Evolutionary conservation across 2,797 vertebrate species (phyloP).

Genomic region (Astyanax mexicanus): DNA sequence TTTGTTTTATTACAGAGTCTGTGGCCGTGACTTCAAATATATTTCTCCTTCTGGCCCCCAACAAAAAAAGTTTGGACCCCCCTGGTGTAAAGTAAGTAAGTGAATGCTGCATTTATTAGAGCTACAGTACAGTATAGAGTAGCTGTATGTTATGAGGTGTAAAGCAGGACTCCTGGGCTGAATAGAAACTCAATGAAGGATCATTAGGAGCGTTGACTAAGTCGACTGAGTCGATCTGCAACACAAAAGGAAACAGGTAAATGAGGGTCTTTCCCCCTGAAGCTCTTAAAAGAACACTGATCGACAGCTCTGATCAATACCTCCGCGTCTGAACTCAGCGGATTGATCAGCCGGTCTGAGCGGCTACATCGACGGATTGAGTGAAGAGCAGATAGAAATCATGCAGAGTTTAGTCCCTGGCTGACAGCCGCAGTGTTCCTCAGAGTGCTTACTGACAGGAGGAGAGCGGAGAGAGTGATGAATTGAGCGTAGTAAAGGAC

Average conservation of each 20-base stretch:
- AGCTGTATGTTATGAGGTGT: too few relatives aligned
- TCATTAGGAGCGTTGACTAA: too few relatives aligned
- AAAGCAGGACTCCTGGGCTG: too few relatives aligned
- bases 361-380: not conserved
- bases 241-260: not conserved
- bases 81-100: too few relatives aligned
- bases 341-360: conserved; percentile 23
- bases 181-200: not conserved
- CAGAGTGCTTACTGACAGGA: not conserved
- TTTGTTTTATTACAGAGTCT: too few relatives aligned
- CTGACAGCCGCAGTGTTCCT: not conserved
- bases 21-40: too few relatives aligned
- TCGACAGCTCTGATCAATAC: not conserved
- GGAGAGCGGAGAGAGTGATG: not conserved
- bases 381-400: not conserved
- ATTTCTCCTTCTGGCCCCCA: too few relatives aligned
- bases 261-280: not conserved
- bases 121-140: too few relatives aligned
- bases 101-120: too few relatives aligned
- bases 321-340: not conserved
- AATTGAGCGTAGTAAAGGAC: not conserved
- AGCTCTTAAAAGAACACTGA: not conserved
- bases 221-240: not conserved
- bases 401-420: not conserved
- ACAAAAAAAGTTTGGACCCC: too few relatives aligned